These are phyloP conservation scores for Melanostigma gelatinosum DNA, from an alignment of 2,113 vertebrate species.

Conservation along the genomic window DNA sequence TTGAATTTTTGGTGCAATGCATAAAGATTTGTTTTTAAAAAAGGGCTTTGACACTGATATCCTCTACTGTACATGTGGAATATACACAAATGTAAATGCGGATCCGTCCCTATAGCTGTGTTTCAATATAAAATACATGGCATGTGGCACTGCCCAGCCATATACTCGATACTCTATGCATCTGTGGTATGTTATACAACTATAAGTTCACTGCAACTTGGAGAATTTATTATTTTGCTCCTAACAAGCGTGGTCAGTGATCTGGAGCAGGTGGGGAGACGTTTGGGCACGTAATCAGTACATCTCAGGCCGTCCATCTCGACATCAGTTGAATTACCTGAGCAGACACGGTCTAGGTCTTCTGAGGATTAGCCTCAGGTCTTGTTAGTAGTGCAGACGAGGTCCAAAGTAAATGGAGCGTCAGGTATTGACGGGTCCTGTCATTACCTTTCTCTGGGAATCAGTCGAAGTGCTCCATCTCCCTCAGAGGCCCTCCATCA, in stretches of 20 bases:
- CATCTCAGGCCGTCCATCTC: slow-evolving; percentile 68
- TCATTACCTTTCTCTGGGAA: slow-evolving; percentile 79
- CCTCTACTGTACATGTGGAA: neutral
- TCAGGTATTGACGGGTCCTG: slow-evolving; percentile 74
- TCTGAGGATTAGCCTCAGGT: slow-evolving; percentile 61
- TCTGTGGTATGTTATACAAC: neutral
- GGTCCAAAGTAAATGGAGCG: slow-evolving; percentile 68
- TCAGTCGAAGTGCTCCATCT: slow-evolving; percentile 72
- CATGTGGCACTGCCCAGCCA: neutral
- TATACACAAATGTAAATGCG: neutral
- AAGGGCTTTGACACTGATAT: neutral
- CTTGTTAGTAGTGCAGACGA: slow-evolving; percentile 71
- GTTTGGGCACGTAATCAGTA: slow-evolving; percentile 64
- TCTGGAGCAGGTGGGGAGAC: slow-evolving; percentile 27
- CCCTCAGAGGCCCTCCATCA: slow-evolving; percentile 70
- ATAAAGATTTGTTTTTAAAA: neutral
- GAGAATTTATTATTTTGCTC: slow-evolving; percentile 32
- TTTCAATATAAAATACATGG: neutral
- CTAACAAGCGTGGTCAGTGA: slow-evolving; percentile 45
- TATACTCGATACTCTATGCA: neutral
- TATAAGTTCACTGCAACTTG: slow-evolving; percentile 18
- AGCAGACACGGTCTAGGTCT: slow-evolving; percentile 53
- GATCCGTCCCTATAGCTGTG: neutral
- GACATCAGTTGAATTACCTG: slow-evolving; percentile 70
- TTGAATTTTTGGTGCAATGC: neutral